phyloP scores from a whole-genome alignment of 2,113 vertebrate genomes.

The Lepus timidus region DNA sequence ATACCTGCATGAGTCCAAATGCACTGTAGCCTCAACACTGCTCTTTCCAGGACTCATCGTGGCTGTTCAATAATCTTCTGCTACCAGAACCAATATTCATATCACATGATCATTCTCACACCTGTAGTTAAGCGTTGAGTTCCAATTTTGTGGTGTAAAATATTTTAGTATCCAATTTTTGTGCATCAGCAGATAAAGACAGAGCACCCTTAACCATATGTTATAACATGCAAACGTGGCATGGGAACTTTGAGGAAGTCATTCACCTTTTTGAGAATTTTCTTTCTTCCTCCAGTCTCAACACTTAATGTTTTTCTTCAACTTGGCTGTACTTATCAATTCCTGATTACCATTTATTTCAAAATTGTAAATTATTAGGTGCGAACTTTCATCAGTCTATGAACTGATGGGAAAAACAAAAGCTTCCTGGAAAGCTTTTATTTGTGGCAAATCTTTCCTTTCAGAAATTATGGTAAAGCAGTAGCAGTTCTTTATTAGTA shows the following conservation, averaged over 20 bases:
- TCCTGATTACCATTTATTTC: slow-evolving; percentile 6
- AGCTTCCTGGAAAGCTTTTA: slow-evolving; percentile 6
- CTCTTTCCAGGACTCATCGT: background rate
- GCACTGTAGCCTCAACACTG: background rate
- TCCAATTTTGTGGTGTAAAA: background rate
- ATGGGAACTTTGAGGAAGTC: background rate
- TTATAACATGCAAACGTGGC: background rate
- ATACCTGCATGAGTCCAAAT: background rate
- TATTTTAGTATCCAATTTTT: background rate
- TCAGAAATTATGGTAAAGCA: slow-evolving; percentile 49
- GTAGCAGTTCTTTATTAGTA: slow-evolving; percentile 9
- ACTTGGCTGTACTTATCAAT: background rate
- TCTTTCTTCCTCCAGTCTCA: background rate
- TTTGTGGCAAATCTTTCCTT: slow-evolving; percentile 38
- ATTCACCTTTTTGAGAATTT: background rate
- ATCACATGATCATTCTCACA: background rate
- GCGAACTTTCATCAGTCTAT: background rate
- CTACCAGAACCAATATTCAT: background rate
- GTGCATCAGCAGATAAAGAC: background rate
- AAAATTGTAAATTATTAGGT: slow-evolving; percentile 28
- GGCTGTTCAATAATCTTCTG: background rate
- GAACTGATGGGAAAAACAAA: background rate
- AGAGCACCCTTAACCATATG: background rate
- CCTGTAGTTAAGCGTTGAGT: background rate
- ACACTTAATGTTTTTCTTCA: slow-evolving; percentile 20